phyloP scores from a whole-genome alignment of 2,113 vertebrate species.

The Myodes glareolus region DNA sequence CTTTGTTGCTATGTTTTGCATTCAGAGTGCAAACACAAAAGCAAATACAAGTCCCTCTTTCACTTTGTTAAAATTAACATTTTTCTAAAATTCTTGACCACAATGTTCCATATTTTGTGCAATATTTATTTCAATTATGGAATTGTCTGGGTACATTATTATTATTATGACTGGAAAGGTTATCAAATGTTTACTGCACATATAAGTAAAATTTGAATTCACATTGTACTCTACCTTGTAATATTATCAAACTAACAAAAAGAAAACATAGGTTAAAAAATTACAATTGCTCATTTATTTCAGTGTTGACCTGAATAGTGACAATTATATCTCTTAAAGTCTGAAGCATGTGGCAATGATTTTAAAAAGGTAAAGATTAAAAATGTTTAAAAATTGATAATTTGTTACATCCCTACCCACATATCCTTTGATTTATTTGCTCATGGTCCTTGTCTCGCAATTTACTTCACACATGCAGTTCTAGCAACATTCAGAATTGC shows the following conservation, averaged over 20 bases:
- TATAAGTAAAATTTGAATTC: constrained; percentile 50
- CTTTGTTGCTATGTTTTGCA: background rate
- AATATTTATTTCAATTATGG: constrained; percentile 51
- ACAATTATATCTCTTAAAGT: background rate
- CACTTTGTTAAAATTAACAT: background rate
- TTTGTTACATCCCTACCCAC: background rate
- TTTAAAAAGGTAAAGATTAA: background rate
- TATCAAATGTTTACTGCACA: constrained; percentile 52
- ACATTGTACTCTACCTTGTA: constrained; percentile 1
- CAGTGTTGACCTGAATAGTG: background rate
- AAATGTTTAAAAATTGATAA: constrained; percentile 38
- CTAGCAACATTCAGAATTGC: constrained; percentile 13
- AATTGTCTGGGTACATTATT: constrained; percentile 36
- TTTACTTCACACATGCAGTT: background rate
- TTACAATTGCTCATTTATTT: constrained; percentile 29
- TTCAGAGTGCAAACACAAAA: background rate
- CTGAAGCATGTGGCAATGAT: background rate
- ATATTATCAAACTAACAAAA: constrained; percentile 19
- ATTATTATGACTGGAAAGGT: background rate
- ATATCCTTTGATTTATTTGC: background rate
- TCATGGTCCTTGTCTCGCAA: background rate
- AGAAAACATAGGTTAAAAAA: constrained; percentile 2
- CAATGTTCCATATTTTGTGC: background rate
- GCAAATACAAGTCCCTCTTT: background rate
- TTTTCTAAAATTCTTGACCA: background rate